Base-by-base conservation (phyloP, 23 tunicate species). In the Ascidia mentula region DNA sequence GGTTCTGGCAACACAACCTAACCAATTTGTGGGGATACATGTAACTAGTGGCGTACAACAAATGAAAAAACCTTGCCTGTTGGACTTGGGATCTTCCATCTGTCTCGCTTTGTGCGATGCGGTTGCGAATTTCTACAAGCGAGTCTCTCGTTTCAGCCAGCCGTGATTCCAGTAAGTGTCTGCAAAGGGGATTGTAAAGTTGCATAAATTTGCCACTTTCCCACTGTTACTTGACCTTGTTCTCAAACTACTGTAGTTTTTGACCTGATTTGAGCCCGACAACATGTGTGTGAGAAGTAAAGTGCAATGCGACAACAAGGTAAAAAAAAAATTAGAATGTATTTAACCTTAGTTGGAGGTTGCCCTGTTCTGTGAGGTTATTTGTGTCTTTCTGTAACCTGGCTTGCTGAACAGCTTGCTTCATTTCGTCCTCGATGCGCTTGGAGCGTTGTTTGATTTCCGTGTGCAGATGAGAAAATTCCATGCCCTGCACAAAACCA, bases 361-460 rank as follows among this genome's bases (percentile, higher is more conserved):
- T 91, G 38, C 73, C 86, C 42, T 91, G 97, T 38, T 91, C 97
- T 20, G 97, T 84, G 15, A 87, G 70, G 75, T 81, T 86, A 85
- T 72, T 91, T 18, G 46, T 91, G 37, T 91, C 97, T 72, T 91
- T 88, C 32, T 91, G 97, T 45, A 91, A 69, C 17, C 90, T 69
- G 8, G 97, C 80, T 72, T 91, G 83, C 34, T 87, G 84, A 31
- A 86, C 20, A 0, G 87, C 77, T 60, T 91, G 97, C 77, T 86
- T 86, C 26, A 89, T 86, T 86, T 91, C 97, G 59, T 91, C 97
- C 39, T 91, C 97, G 28, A 76, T 59, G 72, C 97, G 86, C 77
- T 91, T 86, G 15, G 90, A 85, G 5, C 90, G 84, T 74, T 91
- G 97, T 34, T 84, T 84, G 45, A 78, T 46, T 34, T 91, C 97